Evolutionary conservation across 2,888 invertebrate genomes (phyloP).

Genomic region (Rotaria socialis): DNA sequence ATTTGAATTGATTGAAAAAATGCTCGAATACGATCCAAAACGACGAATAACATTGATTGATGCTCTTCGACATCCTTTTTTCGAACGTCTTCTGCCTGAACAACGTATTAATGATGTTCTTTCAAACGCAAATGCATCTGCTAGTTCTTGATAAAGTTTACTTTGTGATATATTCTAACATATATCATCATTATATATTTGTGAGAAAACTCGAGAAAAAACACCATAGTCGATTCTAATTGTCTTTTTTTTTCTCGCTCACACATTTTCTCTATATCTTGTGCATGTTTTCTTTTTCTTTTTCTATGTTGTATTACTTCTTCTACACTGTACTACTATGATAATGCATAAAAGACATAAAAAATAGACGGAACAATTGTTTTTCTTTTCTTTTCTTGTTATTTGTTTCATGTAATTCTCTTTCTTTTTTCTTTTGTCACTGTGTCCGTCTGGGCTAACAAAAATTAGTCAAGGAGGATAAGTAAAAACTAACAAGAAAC

Average conservation of each 20-base stretch:
- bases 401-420: conserved; percentile 22
- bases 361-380: neutral
- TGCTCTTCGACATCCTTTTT: conserved; percentile 43
- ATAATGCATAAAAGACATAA: conserved; percentile 3
- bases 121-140: neutral
- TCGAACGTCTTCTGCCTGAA: conserved; percentile 31
- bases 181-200: neutral
- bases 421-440: neutral
- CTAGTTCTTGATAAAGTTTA: conserved; percentile 16
- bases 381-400: conserved; percentile 5
- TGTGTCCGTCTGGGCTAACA: neutral
- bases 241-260: neutral
- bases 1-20: conserved; percentile 74
- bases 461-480: neutral
- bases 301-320: conserved; percentile 13
- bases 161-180: conserved; percentile 12
- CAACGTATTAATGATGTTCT: neutral
- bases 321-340: conserved; percentile 3
- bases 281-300: neutral
- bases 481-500: neutral
- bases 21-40: conserved; percentile 46
- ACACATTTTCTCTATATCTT: neutral
- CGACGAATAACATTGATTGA: conserved; percentile 40
- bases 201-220: neutral
- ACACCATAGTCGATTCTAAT: neutral